Evolutionary conservation across 2,797 vertebrate species (phyloP), one percentile per base, ranked within the genome.

Genomic region (Danio kyathit): DNA sequence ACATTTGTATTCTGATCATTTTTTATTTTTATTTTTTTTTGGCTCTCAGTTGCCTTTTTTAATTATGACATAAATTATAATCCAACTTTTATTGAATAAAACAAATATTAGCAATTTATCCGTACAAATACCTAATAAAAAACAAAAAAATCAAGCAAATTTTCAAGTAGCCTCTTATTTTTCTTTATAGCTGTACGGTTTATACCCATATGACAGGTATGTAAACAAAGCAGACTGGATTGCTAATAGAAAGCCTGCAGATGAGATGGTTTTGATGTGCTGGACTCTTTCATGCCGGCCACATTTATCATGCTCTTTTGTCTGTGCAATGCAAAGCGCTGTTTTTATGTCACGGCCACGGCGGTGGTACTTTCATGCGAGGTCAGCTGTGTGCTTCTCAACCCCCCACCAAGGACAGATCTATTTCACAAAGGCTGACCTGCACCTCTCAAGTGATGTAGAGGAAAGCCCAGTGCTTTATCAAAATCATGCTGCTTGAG

Each of bases 401-500:
- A 51, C 76, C 76, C 69, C 80, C 75, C 83, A 88, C 89, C 91
- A 92, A 92, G 91, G 92, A 93, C 91, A 93, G 89, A 92, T 93
- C 89, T 91, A 77, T 92, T 90, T 91, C 88, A 88, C 82, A 74
- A 86, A 87, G 90, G 84, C 76, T 80, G 76, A 74, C 89, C 86
- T 87, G 88, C 88, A 89, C 83, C 82, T 90, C 87, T 87, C 88
- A 82, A 80, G 49, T 56, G 86, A 88, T 88, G 82, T 87, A 81
- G 87, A 89, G 88, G 88, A 86, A 86, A 84, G 87, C 88, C 85
- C 84, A 21, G 82, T 86, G 88, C 89, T 92, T 93, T 93, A 91
- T 93, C 92, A 92, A 91, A 92, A 91, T 91, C 91, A 90, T 91
- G 91, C 92, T 89, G 72, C 85, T 90, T 90, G 91, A 91, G 90